Evolutionary conservation across 2,797 vertebrate species (phyloP).

Genomic region (Staurois parvus): DNA sequence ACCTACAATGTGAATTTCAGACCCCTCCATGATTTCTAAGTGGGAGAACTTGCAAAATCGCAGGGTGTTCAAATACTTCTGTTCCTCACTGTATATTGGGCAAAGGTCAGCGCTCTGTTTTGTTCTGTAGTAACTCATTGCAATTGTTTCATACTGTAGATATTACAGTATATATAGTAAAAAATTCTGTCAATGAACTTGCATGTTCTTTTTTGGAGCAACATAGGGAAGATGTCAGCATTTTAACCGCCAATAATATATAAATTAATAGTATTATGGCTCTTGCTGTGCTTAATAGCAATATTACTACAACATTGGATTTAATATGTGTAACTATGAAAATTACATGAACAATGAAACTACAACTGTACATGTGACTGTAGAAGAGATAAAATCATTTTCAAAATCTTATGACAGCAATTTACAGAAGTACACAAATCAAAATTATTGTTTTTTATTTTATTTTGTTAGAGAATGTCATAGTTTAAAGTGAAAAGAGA

Average conservation of each 20-base stretch:
- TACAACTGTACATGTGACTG: neutral
- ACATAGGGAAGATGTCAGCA: neutral
- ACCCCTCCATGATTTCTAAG: no score
- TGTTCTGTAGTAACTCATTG: no score
- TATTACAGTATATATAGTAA: no score
- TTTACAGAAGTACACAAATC: neutral
- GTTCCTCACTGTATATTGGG: no score
- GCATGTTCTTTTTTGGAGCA: neutral
- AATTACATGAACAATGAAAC: neutral
- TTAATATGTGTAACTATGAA: neutral
- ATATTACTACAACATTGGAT: neutral
- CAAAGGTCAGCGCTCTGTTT: no score
- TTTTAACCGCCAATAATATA: neutral
- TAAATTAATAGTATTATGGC: neutral
- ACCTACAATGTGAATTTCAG: no score
- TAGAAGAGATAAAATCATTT: neutral
- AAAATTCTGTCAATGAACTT: no score
- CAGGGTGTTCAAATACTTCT: no score
- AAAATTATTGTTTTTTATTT: no score
- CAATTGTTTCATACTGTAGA: no score
- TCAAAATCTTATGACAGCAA: neutral
- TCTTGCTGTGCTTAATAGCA: neutral
- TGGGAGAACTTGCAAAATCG: no score
- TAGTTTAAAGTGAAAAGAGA: neutral
- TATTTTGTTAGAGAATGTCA: neutral